These are phyloP conservation scores for Platalea minor DNA, from an alignment of 2,797 vertebrate genomes.

Conservation along the genomic window DNA sequence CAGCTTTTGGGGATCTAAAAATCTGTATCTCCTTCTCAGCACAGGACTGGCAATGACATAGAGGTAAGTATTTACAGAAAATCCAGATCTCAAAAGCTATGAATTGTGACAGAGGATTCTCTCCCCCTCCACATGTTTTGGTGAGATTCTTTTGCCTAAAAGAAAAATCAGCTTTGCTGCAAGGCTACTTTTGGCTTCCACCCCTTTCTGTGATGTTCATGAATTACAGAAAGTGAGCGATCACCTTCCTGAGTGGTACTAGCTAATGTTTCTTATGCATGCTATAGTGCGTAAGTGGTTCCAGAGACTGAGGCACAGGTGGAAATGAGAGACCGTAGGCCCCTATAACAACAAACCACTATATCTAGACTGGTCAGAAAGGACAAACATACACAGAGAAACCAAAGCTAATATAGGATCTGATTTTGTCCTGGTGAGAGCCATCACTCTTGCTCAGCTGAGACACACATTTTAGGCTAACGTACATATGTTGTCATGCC, in stretches of 20 bases:
- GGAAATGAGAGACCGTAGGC: accelerated
- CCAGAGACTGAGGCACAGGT: not conserved
- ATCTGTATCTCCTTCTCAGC: not conserved
- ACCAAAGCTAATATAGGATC: not conserved
- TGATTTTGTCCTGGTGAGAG: not conserved
- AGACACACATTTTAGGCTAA: not conserved
- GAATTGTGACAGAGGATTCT: not conserved
- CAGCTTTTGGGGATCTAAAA: not conserved
- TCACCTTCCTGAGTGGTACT: not conserved
- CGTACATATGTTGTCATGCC: not conserved
- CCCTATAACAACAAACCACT: not conserved
- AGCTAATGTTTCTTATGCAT: not conserved
- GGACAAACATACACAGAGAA: not conserved
- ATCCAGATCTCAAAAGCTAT: not conserved
- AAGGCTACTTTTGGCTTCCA: not conserved
- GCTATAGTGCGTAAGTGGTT: not conserved
- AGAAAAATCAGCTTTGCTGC: not conserved
- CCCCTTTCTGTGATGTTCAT: not conserved
- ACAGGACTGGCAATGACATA: not conserved
- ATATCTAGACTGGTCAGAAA: not conserved
- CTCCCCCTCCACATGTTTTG: accelerated
- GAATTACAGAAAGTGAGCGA: not conserved
- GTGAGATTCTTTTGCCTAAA: not conserved
- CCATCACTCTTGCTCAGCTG: not conserved
- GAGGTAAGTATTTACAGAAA: not conserved